phyloP scores from a whole-genome alignment of 2,888 invertebrate genomes.

The Parnassius smintheus region DNA sequence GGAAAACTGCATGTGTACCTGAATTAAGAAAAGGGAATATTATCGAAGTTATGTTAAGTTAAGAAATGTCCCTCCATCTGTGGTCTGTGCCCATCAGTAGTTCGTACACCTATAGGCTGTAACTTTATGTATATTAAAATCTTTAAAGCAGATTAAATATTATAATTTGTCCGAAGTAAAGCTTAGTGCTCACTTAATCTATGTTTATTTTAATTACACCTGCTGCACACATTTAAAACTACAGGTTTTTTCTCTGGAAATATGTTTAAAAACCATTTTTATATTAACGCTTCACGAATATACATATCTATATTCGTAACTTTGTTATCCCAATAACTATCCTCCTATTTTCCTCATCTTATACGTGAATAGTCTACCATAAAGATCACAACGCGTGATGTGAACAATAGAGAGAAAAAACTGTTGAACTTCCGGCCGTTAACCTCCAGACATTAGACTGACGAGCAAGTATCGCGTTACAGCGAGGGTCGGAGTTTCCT shows the following conservation, averaged over 20 bases:
- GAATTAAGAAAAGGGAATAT: too few species aligned
- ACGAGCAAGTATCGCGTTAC: conserved; percentile 17
- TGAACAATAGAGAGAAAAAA: conserved; percentile 23
- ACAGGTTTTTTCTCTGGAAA: too few species aligned
- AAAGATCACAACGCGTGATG: conserved; percentile 19
- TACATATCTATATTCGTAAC: background rate
- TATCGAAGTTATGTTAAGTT: too few species aligned
- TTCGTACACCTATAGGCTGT: too few species aligned
- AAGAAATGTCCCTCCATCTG: too few species aligned
- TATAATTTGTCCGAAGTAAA: background rate
- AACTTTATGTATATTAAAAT: background rate
- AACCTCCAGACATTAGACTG: conserved; percentile 21
- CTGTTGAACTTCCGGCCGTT: conserved; percentile 21
- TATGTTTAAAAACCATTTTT: too few species aligned
- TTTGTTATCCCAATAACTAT: background rate
- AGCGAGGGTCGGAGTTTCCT: conserved; percentile 13
- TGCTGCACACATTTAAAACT: too few species aligned
- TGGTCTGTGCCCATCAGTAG: too few species aligned
- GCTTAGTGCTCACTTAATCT: too few species aligned
- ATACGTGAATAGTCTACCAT: conserved; percentile 6
- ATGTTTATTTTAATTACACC: too few species aligned
- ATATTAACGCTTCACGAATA: background rate
- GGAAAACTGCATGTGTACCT: too few species aligned
- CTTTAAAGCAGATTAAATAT: conserved; percentile 1
- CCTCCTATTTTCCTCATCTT: background rate